Evolutionary conservation across 1,140 invertebrate genomes (phyloP), one percentile per base, ranked within the genome.

Genomic region (Sarcophaga bullata): DNA sequence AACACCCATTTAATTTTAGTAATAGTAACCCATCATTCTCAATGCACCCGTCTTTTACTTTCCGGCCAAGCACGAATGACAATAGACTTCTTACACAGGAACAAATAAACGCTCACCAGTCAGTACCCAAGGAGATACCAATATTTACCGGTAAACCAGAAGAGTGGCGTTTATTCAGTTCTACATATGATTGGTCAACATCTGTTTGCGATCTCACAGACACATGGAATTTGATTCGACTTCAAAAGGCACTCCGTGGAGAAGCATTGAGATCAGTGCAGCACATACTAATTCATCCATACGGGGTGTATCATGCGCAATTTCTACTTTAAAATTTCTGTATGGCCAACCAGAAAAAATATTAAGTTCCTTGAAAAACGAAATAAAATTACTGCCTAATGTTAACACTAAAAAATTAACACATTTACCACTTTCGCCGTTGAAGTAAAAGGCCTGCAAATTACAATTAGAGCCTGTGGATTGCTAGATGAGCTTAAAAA

Each of bases 121-220:
- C n/a, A n/a, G 46, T 81, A 2, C 80, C 80, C 10, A 81, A 81
- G 47, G 80, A 81, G 11, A 17, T 81, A n/a, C 80, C 80, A 11
- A 72, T 48, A 17, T 81, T 81, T 73, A 49, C 58, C 13, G 80
- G 58, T 9, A 17, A n/a, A 6, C 80, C 54, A 4, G 80, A 81
- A 47, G 80, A 81, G 10, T 81, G 80, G 80, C 80, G 58, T 3
- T 19, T 81, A 17, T 81, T n/a, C n/a, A n/a, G n/a, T n/a, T n/a
- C 54, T 37, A 81, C 54, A 46, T 81, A 47, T 62, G 80, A 81
- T 6, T 62, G 58, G 52, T 81, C 80, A 13, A 81, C 52, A 9
- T n/a, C 11, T 8, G 52, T 81, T 48, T 81, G 80, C 19, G 80
- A 58, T 13, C 48, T 81, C 6, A 81, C 80, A 5, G 54, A 81